phyloP scores from a whole-genome alignment of 2,113 vertebrate species.

The Hippopotamus amphibius region DNA sequence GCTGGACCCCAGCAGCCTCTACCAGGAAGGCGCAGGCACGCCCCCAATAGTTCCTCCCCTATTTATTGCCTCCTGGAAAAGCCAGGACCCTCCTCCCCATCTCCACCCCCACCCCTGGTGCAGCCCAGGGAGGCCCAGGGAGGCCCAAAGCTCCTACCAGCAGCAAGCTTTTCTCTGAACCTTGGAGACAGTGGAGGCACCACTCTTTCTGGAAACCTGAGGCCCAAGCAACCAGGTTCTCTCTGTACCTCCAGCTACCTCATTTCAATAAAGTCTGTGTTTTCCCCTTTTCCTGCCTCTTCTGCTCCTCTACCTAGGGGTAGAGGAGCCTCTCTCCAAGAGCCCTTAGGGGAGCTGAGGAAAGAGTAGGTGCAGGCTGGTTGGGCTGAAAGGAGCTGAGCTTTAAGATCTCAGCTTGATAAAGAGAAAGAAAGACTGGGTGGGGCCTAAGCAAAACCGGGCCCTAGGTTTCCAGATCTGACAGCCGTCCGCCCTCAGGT shows the following conservation, averaged over 20 bases:
- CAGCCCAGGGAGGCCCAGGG: background rate
- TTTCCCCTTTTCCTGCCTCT: conserved; percentile 30
- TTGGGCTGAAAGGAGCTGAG: background rate
- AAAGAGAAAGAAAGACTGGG: background rate
- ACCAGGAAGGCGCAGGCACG: conserved; percentile 58
- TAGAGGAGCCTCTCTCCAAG: background rate
- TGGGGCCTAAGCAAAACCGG: background rate
- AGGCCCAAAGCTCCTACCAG: background rate
- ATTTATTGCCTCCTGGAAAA: conserved; percentile 79
- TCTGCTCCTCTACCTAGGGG: conserved; percentile 30
- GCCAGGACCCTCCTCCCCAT: background rate
- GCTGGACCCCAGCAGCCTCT: conserved; percentile 33
- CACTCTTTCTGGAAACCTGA: conserved; percentile 52
- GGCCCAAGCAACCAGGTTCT: conserved; percentile 40
- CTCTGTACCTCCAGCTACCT: conserved; percentile 86
- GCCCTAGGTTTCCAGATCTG: background rate
- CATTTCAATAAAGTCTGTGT: conserved; percentile 87
- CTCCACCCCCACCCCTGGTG: background rate
- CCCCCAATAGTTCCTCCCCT: conserved; percentile 45
- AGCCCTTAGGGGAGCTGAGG: background rate
- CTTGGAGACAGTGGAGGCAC: background rate
- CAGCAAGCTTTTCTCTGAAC: background rate
- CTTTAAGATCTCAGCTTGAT: background rate
- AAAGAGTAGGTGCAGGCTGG: background rate
- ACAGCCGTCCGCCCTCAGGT: background rate